Evolutionary conservation across 2,797 vertebrate genomes (phyloP), one percentile per base, ranked within the genome.

Genomic region (Enteromius paludinosus): DNA sequence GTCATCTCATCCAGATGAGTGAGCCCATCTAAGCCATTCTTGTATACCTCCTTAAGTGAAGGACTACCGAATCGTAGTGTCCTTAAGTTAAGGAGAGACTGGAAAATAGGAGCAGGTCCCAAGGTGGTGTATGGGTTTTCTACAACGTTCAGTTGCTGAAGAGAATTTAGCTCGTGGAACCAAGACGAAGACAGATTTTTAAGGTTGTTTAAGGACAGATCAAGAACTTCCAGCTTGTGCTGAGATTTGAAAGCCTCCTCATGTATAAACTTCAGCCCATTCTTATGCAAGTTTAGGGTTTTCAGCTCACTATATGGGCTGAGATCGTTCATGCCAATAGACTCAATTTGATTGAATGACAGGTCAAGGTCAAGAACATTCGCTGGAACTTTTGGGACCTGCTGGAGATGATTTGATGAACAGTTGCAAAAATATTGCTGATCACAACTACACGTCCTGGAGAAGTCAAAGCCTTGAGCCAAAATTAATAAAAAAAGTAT

Each of bases 151-250:
- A 96, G 90, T 14, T 89, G 85, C 75, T 88, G 93, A 33, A 96
- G 90, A 0, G 90, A 92, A 11, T 82, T 84, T 41, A 96, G 93
- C 0, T 84, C 56, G 25, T 25, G 75, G 88, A 96, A 96, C 95
- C 95, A 96, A 23, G 20, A 65, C 2, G 92, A 68, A 7, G 88
- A 92, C 80, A 96, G 82, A 20, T 70, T 69, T 75, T 77, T 15
- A 83, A 96, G 85, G 4, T 71, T 86, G 78, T 96, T 96, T 43
- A 85, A 76, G 0, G 95, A 95, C 78, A 96, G 90, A 79, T 96
- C 92, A 87, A 96, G 89, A 62, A 87, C 81, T 49, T 86, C 88
- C 5, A 96, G 92, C 3, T 83, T 77, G 33, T 15, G 15, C 59
- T 85, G 85, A 12, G 78, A 84, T 10, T 45, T 12, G 15, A 89